A percentile compares a stretch with the other conserved stretches of the same genome.
phyloP scores from a whole-genome alignment of 2,797 vertebrate species.

The Artibeus lituratus region DNA sequence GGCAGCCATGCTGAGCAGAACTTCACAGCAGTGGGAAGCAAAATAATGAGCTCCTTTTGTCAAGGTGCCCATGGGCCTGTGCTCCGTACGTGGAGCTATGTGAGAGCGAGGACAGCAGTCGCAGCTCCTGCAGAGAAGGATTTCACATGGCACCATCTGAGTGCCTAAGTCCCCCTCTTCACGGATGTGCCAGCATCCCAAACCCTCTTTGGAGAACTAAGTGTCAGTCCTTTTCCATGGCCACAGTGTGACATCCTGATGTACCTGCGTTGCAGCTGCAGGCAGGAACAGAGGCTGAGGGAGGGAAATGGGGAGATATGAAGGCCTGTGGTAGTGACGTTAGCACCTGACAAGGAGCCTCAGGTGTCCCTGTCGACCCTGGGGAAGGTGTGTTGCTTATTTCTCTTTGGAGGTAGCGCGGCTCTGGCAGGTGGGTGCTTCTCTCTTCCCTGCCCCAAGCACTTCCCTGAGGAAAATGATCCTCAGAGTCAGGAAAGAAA shows the following conservation, averaged over 20 bases:
- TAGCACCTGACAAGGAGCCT: neutral
- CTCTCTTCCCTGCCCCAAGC: neutral
- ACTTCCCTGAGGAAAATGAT: neutral
- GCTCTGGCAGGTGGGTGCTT: neutral
- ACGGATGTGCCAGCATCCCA: neutral
- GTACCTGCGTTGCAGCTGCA: neutral
- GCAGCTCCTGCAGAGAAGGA: neutral
- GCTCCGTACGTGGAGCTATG: fast-evolving
- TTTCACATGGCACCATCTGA: neutral
- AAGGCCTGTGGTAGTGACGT: fast-evolving
- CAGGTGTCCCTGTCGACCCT: neutral
- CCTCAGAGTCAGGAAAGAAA: neutral
- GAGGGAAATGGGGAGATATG: neutral
- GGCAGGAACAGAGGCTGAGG: neutral
- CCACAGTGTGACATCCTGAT: neutral
- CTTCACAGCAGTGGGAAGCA: neutral
- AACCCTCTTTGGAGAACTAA: neutral
- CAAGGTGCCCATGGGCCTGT: neutral
- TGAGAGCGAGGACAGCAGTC: neutral
- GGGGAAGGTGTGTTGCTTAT: neutral
- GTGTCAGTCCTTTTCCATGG: neutral
- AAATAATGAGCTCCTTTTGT: slow-evolving; percentile 28
- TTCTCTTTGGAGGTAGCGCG: neutral
- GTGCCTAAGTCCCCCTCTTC: neutral
- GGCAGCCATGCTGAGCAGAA: neutral